Evolutionary conservation across 1,140 invertebrate species (phyloP).

Genomic region (Drosophila willistoni): DNA sequence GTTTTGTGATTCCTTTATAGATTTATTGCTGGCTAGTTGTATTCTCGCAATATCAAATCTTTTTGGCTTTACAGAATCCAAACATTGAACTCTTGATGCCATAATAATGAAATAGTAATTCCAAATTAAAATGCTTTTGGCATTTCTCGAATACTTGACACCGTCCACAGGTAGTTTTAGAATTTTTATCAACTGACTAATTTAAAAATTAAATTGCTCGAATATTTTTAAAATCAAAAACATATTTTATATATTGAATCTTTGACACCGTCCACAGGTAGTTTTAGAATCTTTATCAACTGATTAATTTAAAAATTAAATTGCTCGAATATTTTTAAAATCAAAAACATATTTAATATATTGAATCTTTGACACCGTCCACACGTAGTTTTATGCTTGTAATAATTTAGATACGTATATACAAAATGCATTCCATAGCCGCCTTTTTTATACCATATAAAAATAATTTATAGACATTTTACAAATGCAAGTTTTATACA

Average conservation of each 20-base stretch:
- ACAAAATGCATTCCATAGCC: slow-evolving; percentile 30
- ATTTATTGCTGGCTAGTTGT: slow-evolving; percentile 94
- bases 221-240: slow-evolving; percentile 3
- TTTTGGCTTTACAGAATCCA: slow-evolving; percentile 91
- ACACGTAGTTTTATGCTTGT: slow-evolving; percentile 18
- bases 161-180: background rate
- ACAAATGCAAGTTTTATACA: slow-evolving; percentile 48
- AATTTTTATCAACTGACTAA: too few species aligned
- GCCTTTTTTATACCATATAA: slow-evolving; percentile 5
- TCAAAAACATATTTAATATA: background rate
- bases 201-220: background rate
- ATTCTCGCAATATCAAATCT: slow-evolving; percentile 92
- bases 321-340: background rate
- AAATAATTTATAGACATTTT: slow-evolving; percentile 54
- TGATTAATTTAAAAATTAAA: background rate
- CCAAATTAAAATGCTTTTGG: background rate
- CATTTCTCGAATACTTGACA: slow-evolving; percentile 30
- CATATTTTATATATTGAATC: background rate
- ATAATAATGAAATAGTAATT: slow-evolving; percentile 68
- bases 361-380: slow-evolving; percentile 30
- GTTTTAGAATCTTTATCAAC: too few species aligned
- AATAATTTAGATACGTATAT: background rate
- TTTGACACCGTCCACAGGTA: slow-evolving; percentile 14
- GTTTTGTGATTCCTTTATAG: slow-evolving; percentile 84
- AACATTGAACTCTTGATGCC: slow-evolving; percentile 92